Conservation (phyloP, 2,888 invertebrate genomes). For the Macrophya annulata region DNA sequence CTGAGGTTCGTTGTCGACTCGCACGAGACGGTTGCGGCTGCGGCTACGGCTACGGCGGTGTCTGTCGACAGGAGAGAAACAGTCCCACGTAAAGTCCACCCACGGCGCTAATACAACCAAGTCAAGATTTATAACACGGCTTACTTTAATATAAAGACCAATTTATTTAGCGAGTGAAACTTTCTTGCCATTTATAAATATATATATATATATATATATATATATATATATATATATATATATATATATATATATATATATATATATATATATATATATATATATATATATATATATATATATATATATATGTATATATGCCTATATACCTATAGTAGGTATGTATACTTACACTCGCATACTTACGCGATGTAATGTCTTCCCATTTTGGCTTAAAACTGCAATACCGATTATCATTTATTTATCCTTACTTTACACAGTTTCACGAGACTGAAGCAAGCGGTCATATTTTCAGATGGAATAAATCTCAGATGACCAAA, state of each 20-base stretch:
- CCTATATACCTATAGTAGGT: too few relatives aligned
- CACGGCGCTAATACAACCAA: constrained; percentile 75
- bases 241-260: background rate
- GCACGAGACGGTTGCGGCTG: constrained; percentile 34
- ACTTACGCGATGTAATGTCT: background rate
- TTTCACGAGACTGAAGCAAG: background rate
- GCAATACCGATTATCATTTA: background rate
- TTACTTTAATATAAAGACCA: constrained; percentile 75
- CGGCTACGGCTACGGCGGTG: constrained; percentile 21
- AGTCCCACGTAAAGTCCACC: constrained; percentile 72
- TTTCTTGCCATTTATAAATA: constrained; percentile 42
- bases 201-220: background rate
- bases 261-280: background rate
- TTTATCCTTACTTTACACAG: background rate
- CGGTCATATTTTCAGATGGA: background rate
- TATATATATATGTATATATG: background rate
- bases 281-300: background rate
- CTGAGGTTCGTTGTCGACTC: constrained; percentile 39
- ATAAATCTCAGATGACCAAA: background rate
- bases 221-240: background rate
- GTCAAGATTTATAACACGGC: constrained; percentile 73
- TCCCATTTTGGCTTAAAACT: background rate
- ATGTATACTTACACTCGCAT: background rate
- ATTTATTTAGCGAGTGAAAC: constrained; percentile 70
- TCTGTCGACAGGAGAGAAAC: constrained; percentile 48